Evolutionary conservation across 2,888 invertebrate species (phyloP).

Genomic region (Nemoura dubitans): DNA sequence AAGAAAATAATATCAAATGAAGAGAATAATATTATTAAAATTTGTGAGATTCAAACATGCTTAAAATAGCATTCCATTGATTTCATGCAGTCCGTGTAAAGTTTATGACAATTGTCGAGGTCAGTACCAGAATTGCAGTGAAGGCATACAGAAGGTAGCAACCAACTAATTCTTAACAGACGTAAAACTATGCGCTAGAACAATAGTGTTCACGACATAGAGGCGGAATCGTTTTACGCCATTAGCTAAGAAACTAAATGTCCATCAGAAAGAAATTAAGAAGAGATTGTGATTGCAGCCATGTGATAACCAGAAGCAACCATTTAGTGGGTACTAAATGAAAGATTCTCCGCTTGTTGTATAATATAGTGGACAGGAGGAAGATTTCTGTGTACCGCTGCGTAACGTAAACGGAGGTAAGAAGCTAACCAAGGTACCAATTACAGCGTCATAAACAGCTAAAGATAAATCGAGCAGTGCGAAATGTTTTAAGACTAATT

Average conservation of each 20-base stretch:
- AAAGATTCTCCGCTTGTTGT: background rate
- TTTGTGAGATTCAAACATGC: background rate
- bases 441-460: background rate
- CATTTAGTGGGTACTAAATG: too few relatives aligned
- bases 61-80: background rate
- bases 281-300: too few relatives aligned
- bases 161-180: too few relatives aligned
- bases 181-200: background rate
- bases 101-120: background rate
- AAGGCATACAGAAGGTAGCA: too few relatives aligned
- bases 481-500: background rate
- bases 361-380: background rate
- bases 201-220: background rate
- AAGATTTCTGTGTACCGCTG: background rate
- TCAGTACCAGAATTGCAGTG: too few relatives aligned
- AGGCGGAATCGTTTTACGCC: background rate
- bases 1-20: too few relatives aligned
- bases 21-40: background rate
- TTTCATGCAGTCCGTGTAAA: too few relatives aligned
- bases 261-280: background rate
- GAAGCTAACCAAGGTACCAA: background rate
- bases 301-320: background rate
- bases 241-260: background rate
- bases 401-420: background rate
- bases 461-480: background rate